Evolutionary conservation across 2,797 vertebrate species (phyloP).

Genomic region (Eutrigla gurnardus): DNA sequence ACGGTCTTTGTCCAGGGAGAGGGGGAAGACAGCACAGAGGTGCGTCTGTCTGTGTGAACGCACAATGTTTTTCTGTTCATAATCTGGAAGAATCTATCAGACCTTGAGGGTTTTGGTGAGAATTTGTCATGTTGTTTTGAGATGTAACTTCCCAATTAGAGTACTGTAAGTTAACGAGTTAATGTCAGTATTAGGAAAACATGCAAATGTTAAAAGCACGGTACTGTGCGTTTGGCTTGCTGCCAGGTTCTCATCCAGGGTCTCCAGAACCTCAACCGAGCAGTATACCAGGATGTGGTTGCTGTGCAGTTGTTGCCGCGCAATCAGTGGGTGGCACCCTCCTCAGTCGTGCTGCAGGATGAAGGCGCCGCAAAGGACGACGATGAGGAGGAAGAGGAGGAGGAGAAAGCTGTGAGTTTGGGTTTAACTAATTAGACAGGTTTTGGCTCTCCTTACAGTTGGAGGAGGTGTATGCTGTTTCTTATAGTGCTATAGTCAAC

Average conservation of each 20-base stretch:
- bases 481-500: neutral
- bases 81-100: neutral
- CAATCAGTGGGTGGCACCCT: slow-evolving; percentile 90
- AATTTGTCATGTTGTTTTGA: neutral
- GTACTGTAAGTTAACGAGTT: neutral
- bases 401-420: slow-evolving; percentile 84
- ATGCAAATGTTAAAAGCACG: neutral
- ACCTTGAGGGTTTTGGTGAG: neutral
- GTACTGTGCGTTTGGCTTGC: neutral
- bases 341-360: slow-evolving; percentile 94
- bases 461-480: neutral
- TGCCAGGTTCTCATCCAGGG: slow-evolving; percentile 93
- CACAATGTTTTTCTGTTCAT: neutral
- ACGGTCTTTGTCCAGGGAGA: slow-evolving; percentile 95
- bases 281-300: slow-evolving; percentile 94
- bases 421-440: neutral
- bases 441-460: neutral
- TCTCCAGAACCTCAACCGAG: slow-evolving; percentile 93
- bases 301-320: slow-evolving; percentile 90
- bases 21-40: slow-evolving; percentile 90
- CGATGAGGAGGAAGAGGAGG: slow-evolving; percentile 81
- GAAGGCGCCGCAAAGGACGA: slow-evolving; percentile 90
- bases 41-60: slow-evolving; percentile 44
- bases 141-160: neutral
- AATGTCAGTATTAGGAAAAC: neutral